Conservation (phyloP, 92 coral and sea anemone genomes). For the Palythoa grandiflora region DNA sequence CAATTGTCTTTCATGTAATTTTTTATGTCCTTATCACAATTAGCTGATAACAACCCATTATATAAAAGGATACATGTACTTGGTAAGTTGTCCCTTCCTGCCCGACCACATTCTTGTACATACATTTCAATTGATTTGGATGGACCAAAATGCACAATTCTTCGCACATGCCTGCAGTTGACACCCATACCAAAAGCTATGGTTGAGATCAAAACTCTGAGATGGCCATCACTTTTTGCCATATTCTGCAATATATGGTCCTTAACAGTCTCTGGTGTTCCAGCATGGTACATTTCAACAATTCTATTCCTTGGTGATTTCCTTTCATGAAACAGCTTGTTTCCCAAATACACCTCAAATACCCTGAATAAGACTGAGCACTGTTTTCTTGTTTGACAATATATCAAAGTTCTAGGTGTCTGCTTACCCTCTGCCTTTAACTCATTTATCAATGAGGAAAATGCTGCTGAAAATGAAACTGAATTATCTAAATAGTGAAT, state of each 20-base stretch:
- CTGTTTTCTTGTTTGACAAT: slow-evolving; percentile 3
- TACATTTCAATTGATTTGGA: slow-evolving; percentile 65
- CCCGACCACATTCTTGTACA: slow-evolving; percentile 76
- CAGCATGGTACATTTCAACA: slow-evolving; percentile 40
- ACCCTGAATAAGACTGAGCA: not conserved
- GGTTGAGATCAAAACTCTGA: slow-evolving; percentile 66
- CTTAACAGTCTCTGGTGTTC: slow-evolving; percentile 44
- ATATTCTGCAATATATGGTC: slow-evolving; percentile 54
- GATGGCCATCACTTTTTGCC: slow-evolving; percentile 14
- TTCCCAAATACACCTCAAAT: slow-evolving; percentile 12
- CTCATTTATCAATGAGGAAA: slow-evolving; percentile 68
- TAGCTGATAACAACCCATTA: slow-evolving; percentile 34
- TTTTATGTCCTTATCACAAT: slow-evolving; percentile 16
- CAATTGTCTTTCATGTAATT: too few species aligned
- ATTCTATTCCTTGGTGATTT: slow-evolving; percentile 18
- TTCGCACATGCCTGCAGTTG: slow-evolving; percentile 61
- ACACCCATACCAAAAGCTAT: slow-evolving; percentile 81
- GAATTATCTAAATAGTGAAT: slow-evolving; percentile 67
- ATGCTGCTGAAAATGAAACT: slow-evolving; percentile 54
- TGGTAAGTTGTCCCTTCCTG: slow-evolving; percentile 72
- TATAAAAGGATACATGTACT: slow-evolving; percentile 46
- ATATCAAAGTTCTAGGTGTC: not conserved
- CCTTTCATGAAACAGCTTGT: not conserved
- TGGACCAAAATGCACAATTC: slow-evolving; percentile 77
- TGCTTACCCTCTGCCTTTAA: not conserved